phyloP scores from a whole-genome alignment of 2,113 vertebrate species.

The Platanista minor region DNA sequence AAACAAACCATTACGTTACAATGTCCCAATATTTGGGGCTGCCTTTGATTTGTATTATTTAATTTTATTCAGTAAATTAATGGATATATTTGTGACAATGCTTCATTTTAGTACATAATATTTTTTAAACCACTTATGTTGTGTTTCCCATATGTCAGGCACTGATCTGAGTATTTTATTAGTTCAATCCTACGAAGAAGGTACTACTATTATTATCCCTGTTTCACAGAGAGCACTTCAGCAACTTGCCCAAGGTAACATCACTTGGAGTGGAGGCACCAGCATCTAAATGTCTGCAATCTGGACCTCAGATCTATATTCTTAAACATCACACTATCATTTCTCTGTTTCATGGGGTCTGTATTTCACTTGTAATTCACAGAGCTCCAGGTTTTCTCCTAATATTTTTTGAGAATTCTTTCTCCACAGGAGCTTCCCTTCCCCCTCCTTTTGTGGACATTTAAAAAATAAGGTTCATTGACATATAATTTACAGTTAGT shows the following conservation, averaged over 20 bases:
- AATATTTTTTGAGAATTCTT: background rate
- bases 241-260: background rate
- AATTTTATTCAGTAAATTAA: background rate
- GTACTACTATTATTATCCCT: background rate
- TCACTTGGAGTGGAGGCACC: background rate
- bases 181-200: background rate
- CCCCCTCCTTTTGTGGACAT: background rate
- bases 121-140: background rate
- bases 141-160: background rate
- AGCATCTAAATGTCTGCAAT: background rate
- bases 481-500: background rate
- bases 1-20: slow-evolving; percentile 7
- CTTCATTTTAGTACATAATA: background rate
- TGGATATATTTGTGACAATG: background rate
- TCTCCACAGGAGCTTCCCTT: background rate
- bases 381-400: background rate
- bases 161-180: background rate
- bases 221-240: background rate
- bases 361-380: background rate
- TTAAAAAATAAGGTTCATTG: background rate
- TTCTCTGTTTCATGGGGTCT: background rate
- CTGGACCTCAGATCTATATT: background rate
- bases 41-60: background rate
- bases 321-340: background rate
- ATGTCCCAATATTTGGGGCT: background rate